phyloP scores from a whole-genome alignment of 2,797 vertebrate genomes.

The Cetoscarus ocellatus region DNA sequence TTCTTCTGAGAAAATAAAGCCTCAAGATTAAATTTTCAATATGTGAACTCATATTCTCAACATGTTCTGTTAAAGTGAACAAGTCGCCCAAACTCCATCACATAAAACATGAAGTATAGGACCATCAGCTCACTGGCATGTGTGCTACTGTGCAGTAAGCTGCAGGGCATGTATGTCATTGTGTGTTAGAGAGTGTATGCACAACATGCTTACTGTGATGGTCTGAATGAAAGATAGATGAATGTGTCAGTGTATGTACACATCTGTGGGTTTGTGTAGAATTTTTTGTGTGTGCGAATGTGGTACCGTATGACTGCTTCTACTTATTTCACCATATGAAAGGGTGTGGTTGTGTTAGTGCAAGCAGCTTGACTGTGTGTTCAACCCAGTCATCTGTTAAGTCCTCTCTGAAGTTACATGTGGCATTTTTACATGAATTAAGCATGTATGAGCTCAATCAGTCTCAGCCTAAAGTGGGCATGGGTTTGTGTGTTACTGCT shows the following conservation, averaged over 20 bases:
- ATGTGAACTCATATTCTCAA: constrained; percentile 23
- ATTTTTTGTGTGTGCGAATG: background rate
- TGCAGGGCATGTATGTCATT: constrained; percentile 25
- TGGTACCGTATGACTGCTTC: background rate
- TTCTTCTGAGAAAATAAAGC: constrained; percentile 19
- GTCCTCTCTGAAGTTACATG: background rate
- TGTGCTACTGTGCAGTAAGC: constrained; percentile 21
- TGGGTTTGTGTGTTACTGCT: too few relatives aligned
- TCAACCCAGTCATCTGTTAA: too few relatives aligned
- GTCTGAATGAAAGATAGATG: background rate
- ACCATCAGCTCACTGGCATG: constrained; percentile 24
- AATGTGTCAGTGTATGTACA: constrained; percentile 1
- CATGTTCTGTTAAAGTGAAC: constrained; percentile 34
- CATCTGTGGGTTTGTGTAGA: background rate
- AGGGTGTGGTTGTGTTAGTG: background rate
- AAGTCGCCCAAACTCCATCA: constrained; percentile 23
- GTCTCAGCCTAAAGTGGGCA: too few relatives aligned
- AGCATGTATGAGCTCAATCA: too few relatives aligned
- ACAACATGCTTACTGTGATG: background rate
- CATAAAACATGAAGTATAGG: constrained; percentile 23
- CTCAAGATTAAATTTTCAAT: constrained; percentile 17
- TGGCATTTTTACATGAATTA: too few relatives aligned
- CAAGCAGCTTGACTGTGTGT: too few relatives aligned
- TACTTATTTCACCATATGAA: constrained; percentile 3
- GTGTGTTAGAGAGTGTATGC: constrained; percentile 5